Evolutionary conservation across 64 coral and sea anemone species (phyloP), one percentile per base, ranked within the genome.

Genomic region (Trachythela sp.): DNA sequence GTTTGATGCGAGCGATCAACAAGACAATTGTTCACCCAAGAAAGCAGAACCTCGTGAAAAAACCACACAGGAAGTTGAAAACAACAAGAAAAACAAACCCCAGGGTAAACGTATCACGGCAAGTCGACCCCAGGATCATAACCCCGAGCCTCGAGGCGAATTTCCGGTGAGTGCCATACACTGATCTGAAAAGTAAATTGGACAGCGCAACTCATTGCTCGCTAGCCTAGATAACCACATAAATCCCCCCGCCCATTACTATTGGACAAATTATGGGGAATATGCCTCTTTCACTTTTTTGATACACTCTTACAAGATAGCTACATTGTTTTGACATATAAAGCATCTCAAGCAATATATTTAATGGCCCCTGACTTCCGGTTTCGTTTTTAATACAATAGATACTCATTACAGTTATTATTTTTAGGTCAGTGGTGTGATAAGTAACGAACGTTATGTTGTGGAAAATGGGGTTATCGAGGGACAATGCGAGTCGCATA

Each of bases 1-100:
- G 31, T 80, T 80, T 80, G 75, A 80, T 80, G 75, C 31, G 37
- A 30, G 35, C 33, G 75, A 80, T 17, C 75, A 80, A 15, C 75
- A 80, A 80, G 75, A 37, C 13, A 30, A 4, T 27, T 24, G 33
- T 9, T 72, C 75, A 18, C 75, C 75, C 33, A 80, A 80, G 75
- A 80, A 80, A 39, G 30, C 31, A 4, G 33, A 80, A 36, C 20
- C 9, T 15, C 37, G 33, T 35, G 31, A 15, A 9, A 80, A 80
- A 39, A 37, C 75, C 20, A 9, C 75, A 10, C 56, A 64, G 26
- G 56, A 64, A 27, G 26, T 64, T 18, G 56, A n/a, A 27, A 64
- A 64, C 56, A 64, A 64, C 22, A 64, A 64, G 56, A 64, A 64
- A 64, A 64, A 64, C 56, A 64, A 64, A 64, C 8, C 56, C 24